Base-by-base conservation (phyloP, 2,888 invertebrate genomes). In the Orthosia incerta region DNA sequence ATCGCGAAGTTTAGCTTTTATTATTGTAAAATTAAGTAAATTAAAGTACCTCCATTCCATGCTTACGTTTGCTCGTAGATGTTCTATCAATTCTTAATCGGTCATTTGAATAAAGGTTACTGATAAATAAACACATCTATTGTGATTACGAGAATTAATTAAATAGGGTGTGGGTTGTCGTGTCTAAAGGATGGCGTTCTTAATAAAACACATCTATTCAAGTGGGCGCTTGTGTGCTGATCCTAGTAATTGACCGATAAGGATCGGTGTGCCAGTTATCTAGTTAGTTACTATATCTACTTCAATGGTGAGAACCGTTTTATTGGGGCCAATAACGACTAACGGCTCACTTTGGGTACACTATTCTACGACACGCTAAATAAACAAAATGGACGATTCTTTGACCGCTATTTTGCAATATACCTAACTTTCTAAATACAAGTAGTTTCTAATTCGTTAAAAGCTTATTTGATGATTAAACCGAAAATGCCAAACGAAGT, bases 231-330 rank as follows among this genome's bases (percentile, higher is more conserved):
- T 64, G 55, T 66, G 73, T 67, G 71, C 55, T 82, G 74, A 80
- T 86, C 77, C 71, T 80, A 78, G 74, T 64, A 81, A 85, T 81
- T 85, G 81, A 80, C 84, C 79, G 86, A 86, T 85, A 86, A 86
- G 86, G 77, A 87, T 82, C 82, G 72, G 16, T 68, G 82, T 75
- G 70, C 82, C 53, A 82, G 82, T 79, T 82, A 61, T 51, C 55
- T 50, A 68, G 63, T 73, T 45, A 45, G 60, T 65, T 67, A 59
- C 69, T 59, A 53, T 45, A 57, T 46, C 59, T n/a, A 57, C 67
- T 59, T 62, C 51, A 51, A 79, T 71, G 75, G 80, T 79, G 76
- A 60, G 77, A 85, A 84, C 60, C 57, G 20, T 51, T 67, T 72
- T 71, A 80, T 83, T 74, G 80, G 60, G 68, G 82, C 61, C 82